Base-by-base conservation (phyloP, 2,797 vertebrate species). In the Oophaga sylvatica region DNA sequence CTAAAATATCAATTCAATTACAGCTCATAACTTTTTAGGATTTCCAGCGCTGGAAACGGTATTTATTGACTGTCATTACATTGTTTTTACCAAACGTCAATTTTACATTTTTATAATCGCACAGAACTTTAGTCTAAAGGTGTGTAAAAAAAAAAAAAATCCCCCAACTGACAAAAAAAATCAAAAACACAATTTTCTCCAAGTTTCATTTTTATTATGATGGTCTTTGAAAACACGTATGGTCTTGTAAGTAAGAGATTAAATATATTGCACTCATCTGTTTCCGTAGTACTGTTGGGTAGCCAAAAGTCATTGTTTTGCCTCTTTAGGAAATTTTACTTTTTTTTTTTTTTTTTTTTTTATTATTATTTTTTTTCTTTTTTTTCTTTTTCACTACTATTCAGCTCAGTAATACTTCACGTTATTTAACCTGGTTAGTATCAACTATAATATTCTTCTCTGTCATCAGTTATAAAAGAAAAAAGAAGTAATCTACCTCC, bases 401-500 rank as follows among this genome's bases (percentile, higher is more conserved):
- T 85, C 89, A 65, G 82, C 60, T 60, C 86, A 67, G 62, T 87
- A 87, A 90, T 87, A 89, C 78, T 87, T 81, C 90, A 90, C 88
- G 87, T 89, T 91, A 91, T 91, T 91, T 82, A 85, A 91, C 92
- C 89, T 65, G 90, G 90, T 87, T 91, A 90, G 87, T 91, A 92
- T 93, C 91, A 91, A 91, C 90, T 92, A 90, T 90, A 53, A 80
- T 90, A 90, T 85, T 89, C 92, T 91, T 80, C 86, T 91, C 84
- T 91, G 59, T 87, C 88, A 91, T 93, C 81, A 90, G 94, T 93
- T 93, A n/a, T 20, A 93, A 53, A 48, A 48, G 10, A 48, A 53
- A 53, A 53, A 11, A 90, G 93, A 95, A 95, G 92, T 94, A 95
- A 95, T 95, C 95, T 96, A 96, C 95, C 95, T 96, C 94, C 95